Base-by-base conservation (phyloP, 2,888 invertebrate genomes). In the Lycophotia porphyrea region DNA sequence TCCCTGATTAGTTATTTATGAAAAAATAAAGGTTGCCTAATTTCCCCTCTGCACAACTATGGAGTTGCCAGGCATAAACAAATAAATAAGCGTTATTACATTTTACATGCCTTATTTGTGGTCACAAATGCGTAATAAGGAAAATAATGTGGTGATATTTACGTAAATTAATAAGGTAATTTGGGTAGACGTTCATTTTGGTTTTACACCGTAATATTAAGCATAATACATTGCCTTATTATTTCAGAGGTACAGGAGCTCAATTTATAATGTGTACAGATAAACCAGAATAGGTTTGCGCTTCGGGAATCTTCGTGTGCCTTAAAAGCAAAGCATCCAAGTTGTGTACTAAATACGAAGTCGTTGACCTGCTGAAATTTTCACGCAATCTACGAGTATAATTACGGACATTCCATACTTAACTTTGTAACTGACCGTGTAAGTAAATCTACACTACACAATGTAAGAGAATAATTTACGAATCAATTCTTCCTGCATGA, bases 91-190 rank as follows among this genome's bases (percentile, higher is more conserved):
- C n/a, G n/a, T n/a, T n/a, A n/a, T n/a, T n/a, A n/a, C 39, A 39
- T 49, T 49, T 49, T 24, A 49, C 24, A 9, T 21, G 3, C 24
- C 24, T 8, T 49, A 49, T 49, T 49, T 49, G 49, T 49, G 8
- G 76, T 76, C 27, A 61, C 24, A 27, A 44, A 76, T n/a, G 31
- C 39, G 44, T 47, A 39, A 4, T 27, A 44, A 39, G 77, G 21
- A 71, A 77, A 42, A 64, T 47, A 3, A 36, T 55, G 21, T 27
- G 8, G 0, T 8, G 44, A 34, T 27, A 34, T 76, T 42, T 77
- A 61, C 55, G 70, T 77, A 70, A 31, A 64, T 18, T 34, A 60
- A 67, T 47, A 36, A 24, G n/a, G 18, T 31, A 31, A 39, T 39
- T 21, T 31, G 24, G 13, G 21, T 36, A 7, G 27, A 74, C 31